Conservation (phyloP, 2,113 vertebrate genomes). For the Gnathonemus echidnorhynchus region DNA sequence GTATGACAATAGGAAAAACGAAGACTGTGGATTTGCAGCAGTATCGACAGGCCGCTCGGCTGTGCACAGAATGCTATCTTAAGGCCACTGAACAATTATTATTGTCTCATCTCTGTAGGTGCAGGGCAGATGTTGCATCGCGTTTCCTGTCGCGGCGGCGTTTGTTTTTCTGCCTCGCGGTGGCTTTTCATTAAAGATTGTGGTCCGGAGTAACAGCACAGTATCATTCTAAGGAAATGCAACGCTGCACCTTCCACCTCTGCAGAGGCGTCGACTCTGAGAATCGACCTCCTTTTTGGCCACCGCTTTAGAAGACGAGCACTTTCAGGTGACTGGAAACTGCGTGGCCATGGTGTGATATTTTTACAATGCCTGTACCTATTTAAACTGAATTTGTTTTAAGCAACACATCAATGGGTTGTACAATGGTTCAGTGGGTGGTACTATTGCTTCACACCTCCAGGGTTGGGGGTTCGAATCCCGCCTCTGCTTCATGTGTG, state of each 20-base stretch:
- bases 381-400: background rate
- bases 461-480: background rate
- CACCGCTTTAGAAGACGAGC: conserved; percentile 17
- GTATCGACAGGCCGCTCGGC: background rate
- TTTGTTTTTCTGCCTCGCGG: background rate
- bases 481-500: background rate
- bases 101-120: background rate
- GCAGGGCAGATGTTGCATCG: background rate
- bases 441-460: background rate
- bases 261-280: background rate
- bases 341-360: background rate
- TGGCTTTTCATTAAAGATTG: conserved; percentile 11
- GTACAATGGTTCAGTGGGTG: background rate
- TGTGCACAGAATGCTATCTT: background rate
- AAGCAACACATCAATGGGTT: background rate
- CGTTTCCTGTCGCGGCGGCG: background rate
- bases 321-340: background rate
- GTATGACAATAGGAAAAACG: background rate
- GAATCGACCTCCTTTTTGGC: conserved; percentile 52
- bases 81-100: background rate
- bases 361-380: background rate
- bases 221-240: background rate
- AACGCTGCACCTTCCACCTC: background rate
- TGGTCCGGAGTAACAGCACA: background rate
- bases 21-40: background rate